A percentile compares a stretch with the other conserved stretches of the same genome.
Evolutionary conservation across 1,140 invertebrate genomes (phyloP).

Genomic region (Macrobrachium rosenbergii): DNA sequence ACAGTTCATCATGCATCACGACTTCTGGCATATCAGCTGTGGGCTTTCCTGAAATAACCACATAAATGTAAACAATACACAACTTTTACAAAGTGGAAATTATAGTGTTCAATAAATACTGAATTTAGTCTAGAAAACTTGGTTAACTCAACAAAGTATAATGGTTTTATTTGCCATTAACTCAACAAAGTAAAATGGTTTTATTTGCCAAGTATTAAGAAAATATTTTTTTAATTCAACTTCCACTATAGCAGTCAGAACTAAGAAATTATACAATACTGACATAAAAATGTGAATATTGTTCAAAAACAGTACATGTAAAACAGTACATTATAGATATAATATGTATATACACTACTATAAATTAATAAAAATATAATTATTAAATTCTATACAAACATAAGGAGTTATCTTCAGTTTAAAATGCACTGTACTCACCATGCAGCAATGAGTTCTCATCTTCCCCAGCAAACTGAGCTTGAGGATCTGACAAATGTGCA

Average conservation of each 20-base stretch:
- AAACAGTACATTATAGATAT: no score
- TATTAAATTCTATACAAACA: background rate
- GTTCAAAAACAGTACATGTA: no score
- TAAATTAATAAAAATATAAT: background rate
- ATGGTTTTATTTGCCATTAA: no score
- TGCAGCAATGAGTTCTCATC: constrained; percentile 66
- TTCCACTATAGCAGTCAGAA: no score
- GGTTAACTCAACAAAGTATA: no score
- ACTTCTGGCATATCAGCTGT: constrained; percentile 61
- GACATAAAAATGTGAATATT: no score
- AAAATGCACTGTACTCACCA: constrained; percentile 34
- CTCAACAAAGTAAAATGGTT: no score
- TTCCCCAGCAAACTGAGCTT: constrained; percentile 64
- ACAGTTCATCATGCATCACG: constrained; percentile 57
- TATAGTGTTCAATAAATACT: background rate
- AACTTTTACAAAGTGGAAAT: background rate
- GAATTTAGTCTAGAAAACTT: no score
- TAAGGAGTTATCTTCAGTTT: background rate
- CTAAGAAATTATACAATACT: no score
- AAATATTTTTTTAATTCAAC: no score
- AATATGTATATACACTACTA: no score
- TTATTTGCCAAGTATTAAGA: no score
- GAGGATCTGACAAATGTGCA: constrained; percentile 54
- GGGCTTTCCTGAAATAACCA: constrained; percentile 49
- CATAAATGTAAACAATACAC: background rate